Conservation (phyloP, 2,797 vertebrate species). For the Tenualosa ilisha region DNA sequence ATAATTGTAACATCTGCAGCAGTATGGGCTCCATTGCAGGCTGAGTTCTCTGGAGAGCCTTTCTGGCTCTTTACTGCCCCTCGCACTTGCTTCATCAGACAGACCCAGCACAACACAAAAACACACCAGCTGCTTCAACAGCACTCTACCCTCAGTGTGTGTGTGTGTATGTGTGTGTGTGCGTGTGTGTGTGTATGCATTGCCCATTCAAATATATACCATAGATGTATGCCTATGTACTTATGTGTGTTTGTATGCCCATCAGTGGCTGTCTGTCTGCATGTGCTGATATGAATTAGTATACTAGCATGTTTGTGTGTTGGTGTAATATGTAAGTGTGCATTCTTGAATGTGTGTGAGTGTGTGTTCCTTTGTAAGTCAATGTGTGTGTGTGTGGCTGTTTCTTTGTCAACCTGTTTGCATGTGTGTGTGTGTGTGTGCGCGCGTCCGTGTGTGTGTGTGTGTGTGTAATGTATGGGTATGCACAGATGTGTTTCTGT, state of each 20-base stretch:
- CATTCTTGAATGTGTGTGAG: too few species aligned
- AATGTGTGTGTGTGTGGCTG: background rate
- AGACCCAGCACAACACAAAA: conserved; percentile 71
- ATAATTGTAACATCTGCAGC: conserved; percentile 78
- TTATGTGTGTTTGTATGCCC: too few species aligned
- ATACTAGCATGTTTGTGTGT: too few species aligned
- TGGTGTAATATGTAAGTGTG: too few species aligned
- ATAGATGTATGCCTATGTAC: background rate
- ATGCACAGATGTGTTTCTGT: conserved; percentile 10
- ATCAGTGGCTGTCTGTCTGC: too few species aligned
- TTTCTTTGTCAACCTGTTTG: background rate
- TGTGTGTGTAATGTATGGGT: background rate
- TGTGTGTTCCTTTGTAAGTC: too few species aligned
- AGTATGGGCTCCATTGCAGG: conserved; percentile 49
- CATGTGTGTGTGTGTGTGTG: background rate
- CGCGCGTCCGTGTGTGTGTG: background rate
- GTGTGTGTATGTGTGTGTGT: conserved; percentile 1
- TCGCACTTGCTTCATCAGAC: conserved; percentile 69
- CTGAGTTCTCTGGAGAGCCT: conserved; percentile 62
- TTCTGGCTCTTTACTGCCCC: conserved; percentile 70
- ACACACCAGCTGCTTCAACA: conserved; percentile 64
- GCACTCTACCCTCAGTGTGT: background rate
- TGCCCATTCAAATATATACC: too few species aligned
- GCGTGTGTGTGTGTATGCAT: background rate
- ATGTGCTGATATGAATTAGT: too few species aligned